Base-by-base conservation (phyloP, 2,797 vertebrate genomes). In the Xenentodon cancila region DNA sequence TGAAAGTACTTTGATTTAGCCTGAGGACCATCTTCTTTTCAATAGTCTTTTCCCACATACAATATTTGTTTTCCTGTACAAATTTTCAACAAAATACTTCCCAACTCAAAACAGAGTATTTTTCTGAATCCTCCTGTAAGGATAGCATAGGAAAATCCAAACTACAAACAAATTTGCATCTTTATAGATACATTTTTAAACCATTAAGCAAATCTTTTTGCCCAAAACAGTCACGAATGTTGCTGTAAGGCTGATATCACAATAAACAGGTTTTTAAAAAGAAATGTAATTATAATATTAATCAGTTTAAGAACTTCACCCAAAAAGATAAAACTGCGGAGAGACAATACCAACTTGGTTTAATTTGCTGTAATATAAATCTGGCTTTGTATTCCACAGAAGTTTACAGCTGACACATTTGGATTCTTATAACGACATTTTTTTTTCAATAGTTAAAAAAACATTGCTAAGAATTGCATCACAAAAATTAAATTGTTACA, bases 391-490 rank as follows among this genome's bases (percentile, higher is more conserved):
- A 72, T 58, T 66, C 66, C 67, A 77, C 66, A 68, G 51, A 57
- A 56, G 5, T 70, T 53, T 61, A 71, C 30, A 66, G 45, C 63
- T 80, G 71, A 79, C 71, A 80, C 34, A 2, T 72, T 88, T 8
- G 42, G 63, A 68, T 73, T 79, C 51, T 58, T 80, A 58, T 84
- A 83, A 84, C 90, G 82, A 80, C 80, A 21, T 80, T 79, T 59
- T 78, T 82, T 88, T 88, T 87, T 81, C 72, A 77, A 80, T 82
- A 70, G 74, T 53, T 67, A 75, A 81, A 82, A 82, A 71, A 17
- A 55, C 48, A 68, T 94, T 94, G 86, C 93, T 60, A 37, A 77
- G 77, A 76, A 79, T 94, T 93, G 91, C 93, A 93, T 94, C 92
- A 94, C 89, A 32, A 84, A 73, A 79, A 84, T 87, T 90, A 64